A percentile compares a stretch with the other conserved stretches of the same genome.
Evolutionary conservation across 2,888 invertebrate genomes (phyloP).

Genomic region (Prenolepis imparis): DNA sequence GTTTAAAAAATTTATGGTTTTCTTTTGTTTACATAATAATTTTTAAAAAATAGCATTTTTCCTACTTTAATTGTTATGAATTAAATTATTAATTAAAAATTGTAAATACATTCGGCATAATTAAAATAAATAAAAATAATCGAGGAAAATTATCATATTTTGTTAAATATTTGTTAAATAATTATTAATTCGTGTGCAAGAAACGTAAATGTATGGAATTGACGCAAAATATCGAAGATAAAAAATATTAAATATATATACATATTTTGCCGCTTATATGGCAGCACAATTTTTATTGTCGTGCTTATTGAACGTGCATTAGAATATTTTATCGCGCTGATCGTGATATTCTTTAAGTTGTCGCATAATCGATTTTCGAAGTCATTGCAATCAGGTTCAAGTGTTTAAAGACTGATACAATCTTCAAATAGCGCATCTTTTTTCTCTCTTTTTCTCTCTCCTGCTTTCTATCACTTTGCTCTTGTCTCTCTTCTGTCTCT

Average conservation of each 20-base stretch:
- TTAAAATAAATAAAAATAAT: background rate
- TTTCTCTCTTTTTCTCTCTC: conserved; percentile 14
- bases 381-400: conserved; percentile 27
- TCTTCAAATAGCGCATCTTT: conserved; percentile 35
- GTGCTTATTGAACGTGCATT: conserved; percentile 13
- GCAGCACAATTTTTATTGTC: conserved; percentile 1
- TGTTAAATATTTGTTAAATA: background rate
- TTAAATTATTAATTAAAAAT: background rate
- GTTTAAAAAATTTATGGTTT: background rate
- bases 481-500: conserved; percentile 40
- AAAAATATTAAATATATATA: background rate
- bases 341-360: background rate
- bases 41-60: background rate
- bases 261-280: background rate
- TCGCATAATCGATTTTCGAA: conserved; percentile 38
- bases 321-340: conserved; percentile 28
- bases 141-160: background rate
- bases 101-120: background rate
- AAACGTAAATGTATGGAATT: background rate
- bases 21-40: background rate
- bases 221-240: background rate
- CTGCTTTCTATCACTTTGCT: conserved; percentile 3
- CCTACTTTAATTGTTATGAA: background rate
- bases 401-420: conserved; percentile 9
- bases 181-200: background rate